Evolutionary conservation across 2,888 invertebrate genomes (phyloP).

Genomic region (Meghimatium bilineatum): DNA sequence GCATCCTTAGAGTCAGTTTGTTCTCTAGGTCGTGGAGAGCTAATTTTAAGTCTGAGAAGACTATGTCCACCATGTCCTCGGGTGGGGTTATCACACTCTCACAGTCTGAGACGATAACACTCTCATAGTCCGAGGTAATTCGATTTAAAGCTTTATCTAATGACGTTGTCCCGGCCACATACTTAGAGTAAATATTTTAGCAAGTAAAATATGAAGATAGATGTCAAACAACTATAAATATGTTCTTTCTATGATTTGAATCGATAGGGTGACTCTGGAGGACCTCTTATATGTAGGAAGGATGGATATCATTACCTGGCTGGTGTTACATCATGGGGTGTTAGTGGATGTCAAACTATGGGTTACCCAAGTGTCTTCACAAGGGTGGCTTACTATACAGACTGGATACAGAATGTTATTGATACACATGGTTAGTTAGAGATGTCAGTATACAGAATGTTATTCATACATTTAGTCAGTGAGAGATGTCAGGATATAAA

Average conservation of each 20-base stretch:
- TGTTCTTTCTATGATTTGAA: neutral
- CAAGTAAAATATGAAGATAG: neutral
- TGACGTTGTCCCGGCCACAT: no score
- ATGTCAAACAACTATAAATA: neutral
- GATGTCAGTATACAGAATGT: neutral
- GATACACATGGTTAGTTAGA: constrained; percentile 9
- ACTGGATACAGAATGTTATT: constrained; percentile 57
- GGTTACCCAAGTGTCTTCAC: constrained; percentile 61
- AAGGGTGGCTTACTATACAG: constrained; percentile 57
- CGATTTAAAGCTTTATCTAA: no score
- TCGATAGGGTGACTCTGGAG: constrained; percentile 60
- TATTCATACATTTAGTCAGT: neutral
- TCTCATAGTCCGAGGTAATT: no score
- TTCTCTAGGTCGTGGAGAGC: no score
- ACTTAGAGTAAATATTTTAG: no score
- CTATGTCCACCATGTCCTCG: no score
- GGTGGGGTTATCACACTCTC: no score
- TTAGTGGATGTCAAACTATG: constrained; percentile 60
- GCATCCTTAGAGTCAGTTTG: no score
- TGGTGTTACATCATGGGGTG: constrained; percentile 62
- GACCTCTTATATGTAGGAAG: constrained; percentile 58
- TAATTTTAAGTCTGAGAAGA: no score
- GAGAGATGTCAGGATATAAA: no score
- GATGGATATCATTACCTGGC: constrained; percentile 58
- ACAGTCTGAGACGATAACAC: no score